Base-by-base conservation (phyloP, 2,888 invertebrate genomes). In the Byasa hedistus region DNA sequence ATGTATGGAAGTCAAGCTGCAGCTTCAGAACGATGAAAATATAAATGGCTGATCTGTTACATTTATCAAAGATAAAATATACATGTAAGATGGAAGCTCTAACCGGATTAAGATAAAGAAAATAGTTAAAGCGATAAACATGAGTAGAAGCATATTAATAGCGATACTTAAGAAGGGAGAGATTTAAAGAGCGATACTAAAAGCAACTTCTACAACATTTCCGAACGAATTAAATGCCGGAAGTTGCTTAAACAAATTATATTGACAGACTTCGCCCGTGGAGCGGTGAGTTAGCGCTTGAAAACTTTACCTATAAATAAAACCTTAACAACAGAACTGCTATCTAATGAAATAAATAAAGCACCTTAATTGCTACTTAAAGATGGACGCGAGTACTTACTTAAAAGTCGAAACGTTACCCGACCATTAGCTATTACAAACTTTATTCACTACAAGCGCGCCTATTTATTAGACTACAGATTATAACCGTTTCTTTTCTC, bases 331-430 rank as follows among this genome's bases (percentile, higher is more conserved):
- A 66, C 61, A 66, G 76, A 80, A 80, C 76, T 75, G 80, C 77
- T 75, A 77, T 76, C 76, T 81, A 82, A 85, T 85, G 82, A 85
- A 83, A 82, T 80, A 79, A 81, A 83, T 84, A 82, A 84, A 81
- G 77, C 76, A 79, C 76, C 76, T 80, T 84, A 81, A 85, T 83
- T 85, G 83, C 81, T 81, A 74, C 78, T 78, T 76, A 75, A 78
- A 79, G 79, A 82, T 77, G 76, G 74, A 82, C 76, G 78, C 70
- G 75, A 68, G 68, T 69, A 69, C 65, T 39, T 64, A 60, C 58
- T 68, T 68, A 60, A 62, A 36, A 57, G 61, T 62, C 39, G 48
- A 61, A 61, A 15, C 24, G 65, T 57, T 65, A 48, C 57, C 54
- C 63, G 61, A 69, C 76, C 75, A 81, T 81, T 79, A 78, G 76